Base-by-base conservation (phyloP, 2,113 vertebrate species). In the Hippolais icterina region DNA sequence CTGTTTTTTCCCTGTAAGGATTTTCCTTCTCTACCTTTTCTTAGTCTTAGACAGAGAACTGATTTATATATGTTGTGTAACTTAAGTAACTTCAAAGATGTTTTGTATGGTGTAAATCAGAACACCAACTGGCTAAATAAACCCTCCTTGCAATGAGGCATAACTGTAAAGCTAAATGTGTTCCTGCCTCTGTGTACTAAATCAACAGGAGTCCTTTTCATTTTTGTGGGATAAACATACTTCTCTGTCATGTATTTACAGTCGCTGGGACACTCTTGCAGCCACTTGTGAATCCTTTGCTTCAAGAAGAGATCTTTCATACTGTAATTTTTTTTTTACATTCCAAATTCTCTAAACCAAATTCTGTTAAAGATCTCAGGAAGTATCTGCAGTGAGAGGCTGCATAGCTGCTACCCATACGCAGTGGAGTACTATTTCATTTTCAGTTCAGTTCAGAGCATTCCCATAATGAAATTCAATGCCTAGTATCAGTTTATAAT, bases 1-100 rank as follows among this genome's bases (percentile, higher is more conserved):
- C 89, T 90, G 60, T 20, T 42, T 93, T 83, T 77, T 86, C 89
- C 80, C 86, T 74, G 28, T 60, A 75, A 92, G 90, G 92, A 83
- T 90, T 92, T 78, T 93, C 82, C 68, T 92, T 65, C 49, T 74
- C 41, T 61, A 19, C 82, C 63, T 96, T 27, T 90, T 90, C 71
- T 81, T 96, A 87, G 60, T 59, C 49, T 33, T 24, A 91, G 70
- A 66, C 81, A 83, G 56, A 84, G 41, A 79, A 50, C 41, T 84
- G 61, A 57, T 87, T 93, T 92, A 79, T 89, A 47, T 82, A 84
- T 7, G 4, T 69, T 44, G 28, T 93, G 37, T 92, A 76, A 71
- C 27, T 86, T 86, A 72, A 88, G 39, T 61, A 25, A 87, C 81
- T 94, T 96, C 72, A 79, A 60, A 90, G 57, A 60, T 22, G n/a